These are phyloP conservation scores for Eurois occulta DNA, from an alignment of 2,888 invertebrate species.

Conservation along the genomic window DNA sequence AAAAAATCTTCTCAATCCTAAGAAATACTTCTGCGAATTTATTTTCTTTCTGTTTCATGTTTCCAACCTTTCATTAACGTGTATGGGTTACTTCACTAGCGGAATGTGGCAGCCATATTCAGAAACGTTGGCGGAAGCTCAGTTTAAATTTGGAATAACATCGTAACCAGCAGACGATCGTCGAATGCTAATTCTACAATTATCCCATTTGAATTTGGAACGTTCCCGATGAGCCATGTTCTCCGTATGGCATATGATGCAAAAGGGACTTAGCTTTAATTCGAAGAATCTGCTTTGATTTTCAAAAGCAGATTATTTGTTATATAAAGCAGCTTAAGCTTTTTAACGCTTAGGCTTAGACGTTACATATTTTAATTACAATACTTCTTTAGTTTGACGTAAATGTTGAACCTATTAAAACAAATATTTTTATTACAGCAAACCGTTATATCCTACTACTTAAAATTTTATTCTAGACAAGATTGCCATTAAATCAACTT, in stretches of 20 bases:
- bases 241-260: constrained; percentile 52
- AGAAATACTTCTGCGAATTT: background rate
- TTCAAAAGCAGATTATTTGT: background rate
- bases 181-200: constrained; percentile 77
- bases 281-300: background rate
- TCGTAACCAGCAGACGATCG: constrained; percentile 74
- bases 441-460: constrained; percentile 15
- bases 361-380: background rate
- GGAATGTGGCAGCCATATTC: constrained; percentile 72
- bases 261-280: background rate
- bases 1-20: background rate
- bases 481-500: constrained; percentile 42
- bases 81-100: constrained; percentile 60
- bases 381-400: background rate
- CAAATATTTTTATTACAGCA: constrained; percentile 19
- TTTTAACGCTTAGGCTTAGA: background rate
- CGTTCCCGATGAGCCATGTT: constrained; percentile 65
- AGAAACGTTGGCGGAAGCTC: constrained; percentile 77
- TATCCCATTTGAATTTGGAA: constrained; percentile 68
- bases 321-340: background rate
- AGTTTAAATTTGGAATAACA: constrained; percentile 81
- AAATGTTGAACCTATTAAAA: background rate
- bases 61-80: constrained; percentile 24
- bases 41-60: constrained; percentile 6
- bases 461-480: constrained; percentile 12